phyloP scores from a whole-genome alignment of 2,888 invertebrate species.

The Blomia tropicalis region DNA sequence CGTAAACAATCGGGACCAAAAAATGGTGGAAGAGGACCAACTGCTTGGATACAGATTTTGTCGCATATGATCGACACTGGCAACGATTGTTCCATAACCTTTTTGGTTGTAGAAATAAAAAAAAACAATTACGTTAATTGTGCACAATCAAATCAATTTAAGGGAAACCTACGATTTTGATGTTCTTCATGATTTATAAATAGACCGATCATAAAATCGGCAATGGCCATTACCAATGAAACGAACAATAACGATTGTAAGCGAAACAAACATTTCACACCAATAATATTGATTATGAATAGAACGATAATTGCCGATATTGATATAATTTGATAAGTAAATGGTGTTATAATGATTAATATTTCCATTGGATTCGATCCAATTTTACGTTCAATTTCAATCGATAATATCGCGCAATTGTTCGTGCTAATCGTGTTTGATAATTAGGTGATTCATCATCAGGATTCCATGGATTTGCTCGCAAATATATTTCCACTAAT shows the following conservation, averaged over 20 bases:
- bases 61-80: slow-evolving; percentile 58
- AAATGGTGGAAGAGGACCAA: slow-evolving; percentile 47
- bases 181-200: slow-evolving; percentile 52
- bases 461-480: background rate
- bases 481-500: background rate
- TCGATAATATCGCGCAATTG: background rate
- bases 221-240: slow-evolving; percentile 66
- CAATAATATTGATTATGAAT: slow-evolving; percentile 71
- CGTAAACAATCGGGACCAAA: slow-evolving; percentile 59
- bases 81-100: slow-evolving; percentile 71
- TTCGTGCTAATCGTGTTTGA: background rate
- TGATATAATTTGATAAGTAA: background rate
- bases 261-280: slow-evolving; percentile 94
- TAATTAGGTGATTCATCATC: background rate
- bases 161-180: background rate
- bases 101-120: no score
- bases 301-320: slow-evolving; percentile 22
- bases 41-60: slow-evolving; percentile 68
- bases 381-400: background rate
- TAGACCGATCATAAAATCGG: slow-evolving; percentile 85
- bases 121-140: background rate
- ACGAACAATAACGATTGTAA: slow-evolving; percentile 74
- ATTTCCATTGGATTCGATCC: background rate
- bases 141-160: background rate
- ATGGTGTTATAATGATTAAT: background rate